Conservation (phyloP, 2,888 invertebrate species). For the Xiphydria camelus region DNA sequence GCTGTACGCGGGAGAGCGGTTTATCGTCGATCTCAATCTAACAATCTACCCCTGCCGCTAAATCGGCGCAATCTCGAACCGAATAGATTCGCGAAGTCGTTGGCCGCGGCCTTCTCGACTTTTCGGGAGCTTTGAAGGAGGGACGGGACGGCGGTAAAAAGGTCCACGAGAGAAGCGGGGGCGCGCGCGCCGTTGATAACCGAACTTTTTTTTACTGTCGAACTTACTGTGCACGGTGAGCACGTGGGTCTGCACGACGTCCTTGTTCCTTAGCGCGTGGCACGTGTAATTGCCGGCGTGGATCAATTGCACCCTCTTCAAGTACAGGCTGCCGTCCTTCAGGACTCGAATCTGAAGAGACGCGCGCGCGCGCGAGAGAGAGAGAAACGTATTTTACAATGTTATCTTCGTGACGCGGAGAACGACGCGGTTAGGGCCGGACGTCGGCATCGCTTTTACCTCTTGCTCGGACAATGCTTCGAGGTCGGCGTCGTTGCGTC, state of each 20-base stretch:
- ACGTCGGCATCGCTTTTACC: slow-evolving; percentile 38
- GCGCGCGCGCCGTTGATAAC: neutral
- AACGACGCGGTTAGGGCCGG: neutral
- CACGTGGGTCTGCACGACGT: slow-evolving; percentile 74
- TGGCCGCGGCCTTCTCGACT: neutral
- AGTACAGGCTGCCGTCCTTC: slow-evolving; percentile 74
- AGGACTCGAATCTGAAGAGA: slow-evolving; percentile 64
- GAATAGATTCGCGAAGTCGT: neutral
- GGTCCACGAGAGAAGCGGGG: neutral
- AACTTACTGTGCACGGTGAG: slow-evolving; percentile 75
- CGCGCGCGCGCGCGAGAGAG: neutral
- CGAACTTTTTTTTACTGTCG: too few relatives aligned
- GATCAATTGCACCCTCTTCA: slow-evolving; percentile 72
- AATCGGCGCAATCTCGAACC: neutral
- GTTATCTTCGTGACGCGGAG: slow-evolving; percentile 31
- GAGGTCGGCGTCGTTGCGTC: slow-evolving; percentile 68
- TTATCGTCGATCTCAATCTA: neutral
- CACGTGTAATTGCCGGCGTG: slow-evolving; percentile 80
- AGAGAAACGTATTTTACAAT: neutral
- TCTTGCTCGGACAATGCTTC: slow-evolving; percentile 66
- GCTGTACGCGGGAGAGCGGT: too few relatives aligned
- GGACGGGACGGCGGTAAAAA: too few relatives aligned
- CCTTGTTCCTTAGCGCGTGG: slow-evolving; percentile 71
- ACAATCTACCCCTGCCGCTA: too few relatives aligned
- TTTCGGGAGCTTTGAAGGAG: too few relatives aligned